phyloP scores from a whole-genome alignment of 2,888 invertebrate genomes.

The Smittia sp. region DNA sequence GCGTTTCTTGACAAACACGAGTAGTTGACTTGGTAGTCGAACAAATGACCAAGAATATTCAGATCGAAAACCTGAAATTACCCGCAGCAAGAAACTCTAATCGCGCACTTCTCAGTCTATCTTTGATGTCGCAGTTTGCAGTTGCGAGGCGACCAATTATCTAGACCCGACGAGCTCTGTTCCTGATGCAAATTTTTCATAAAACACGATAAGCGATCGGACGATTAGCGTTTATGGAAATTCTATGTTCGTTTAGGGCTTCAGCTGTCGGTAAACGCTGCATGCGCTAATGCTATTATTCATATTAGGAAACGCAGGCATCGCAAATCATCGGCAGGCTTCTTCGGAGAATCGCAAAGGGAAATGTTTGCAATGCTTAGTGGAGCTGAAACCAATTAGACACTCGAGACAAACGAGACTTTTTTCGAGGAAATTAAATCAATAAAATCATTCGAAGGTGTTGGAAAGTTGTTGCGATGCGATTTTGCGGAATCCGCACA shows the following conservation, averaged over 20 bases:
- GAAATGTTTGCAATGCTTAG: constrained; percentile 13
- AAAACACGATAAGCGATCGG: constrained; percentile 14
- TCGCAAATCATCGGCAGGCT: not conserved
- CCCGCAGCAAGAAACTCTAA: not conserved
- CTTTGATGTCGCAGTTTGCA: not conserved
- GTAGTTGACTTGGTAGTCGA: too few relatives aligned
- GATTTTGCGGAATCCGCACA: constrained; percentile 29
- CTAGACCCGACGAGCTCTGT: not conserved
- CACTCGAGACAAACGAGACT: constrained; percentile 2
- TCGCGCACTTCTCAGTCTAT: not conserved
- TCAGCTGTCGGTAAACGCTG: constrained; percentile 20
- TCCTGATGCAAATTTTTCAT: not conserved
- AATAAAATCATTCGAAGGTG: constrained; percentile 26
- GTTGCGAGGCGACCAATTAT: not conserved
- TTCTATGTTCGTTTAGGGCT: not conserved
- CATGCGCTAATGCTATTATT: not conserved
- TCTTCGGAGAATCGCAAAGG: not conserved
- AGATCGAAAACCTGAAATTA: too few relatives aligned
- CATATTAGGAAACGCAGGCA: not conserved
- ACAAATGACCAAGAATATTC: too few relatives aligned
- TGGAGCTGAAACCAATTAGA: constrained; percentile 18
- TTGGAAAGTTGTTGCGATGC: too few relatives aligned
- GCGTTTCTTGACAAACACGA: too few relatives aligned
- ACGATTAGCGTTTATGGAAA: constrained; percentile 11
- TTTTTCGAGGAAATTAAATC: constrained; percentile 31